Percentiles rank a stretch among this genome's conserved stretches.
Evolutionary conservation across 2,888 invertebrate species (phyloP).

Genomic region (Sialis fuliginosa): DNA sequence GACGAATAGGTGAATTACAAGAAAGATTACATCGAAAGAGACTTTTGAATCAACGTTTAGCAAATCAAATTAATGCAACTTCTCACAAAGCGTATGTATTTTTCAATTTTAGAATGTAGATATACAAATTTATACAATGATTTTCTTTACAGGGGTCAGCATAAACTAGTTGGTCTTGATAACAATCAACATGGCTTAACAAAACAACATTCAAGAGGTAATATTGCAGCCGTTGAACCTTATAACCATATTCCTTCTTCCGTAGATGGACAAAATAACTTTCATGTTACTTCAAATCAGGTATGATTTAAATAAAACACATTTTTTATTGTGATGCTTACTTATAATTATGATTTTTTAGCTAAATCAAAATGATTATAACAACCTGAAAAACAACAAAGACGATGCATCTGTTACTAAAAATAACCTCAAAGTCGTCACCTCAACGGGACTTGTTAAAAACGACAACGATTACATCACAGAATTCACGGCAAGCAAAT

Average conservation of each 20-base stretch:
- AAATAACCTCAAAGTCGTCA: slow-evolving; percentile 3
- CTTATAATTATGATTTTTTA: background rate
- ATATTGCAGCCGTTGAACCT: slow-evolving; percentile 75
- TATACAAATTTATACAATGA: no score
- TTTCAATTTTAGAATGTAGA: no score
- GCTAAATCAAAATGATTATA: slow-evolving; percentile 3
- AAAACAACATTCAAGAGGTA: slow-evolving; percentile 43
- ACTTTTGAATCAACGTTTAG: slow-evolving; percentile 60
- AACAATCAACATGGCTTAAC: slow-evolving; percentile 16
- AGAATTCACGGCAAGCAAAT: slow-evolving; percentile 63
- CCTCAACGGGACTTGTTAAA: slow-evolving; percentile 11
- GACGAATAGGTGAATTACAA: slow-evolving; percentile 84
- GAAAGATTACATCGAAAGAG: slow-evolving; percentile 78
- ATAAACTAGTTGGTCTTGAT: background rate
- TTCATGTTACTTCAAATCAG: slow-evolving; percentile 2
- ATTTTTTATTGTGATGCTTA: background rate
- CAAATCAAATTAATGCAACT: slow-evolving; percentile 36
- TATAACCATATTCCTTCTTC: slow-evolving; percentile 65
- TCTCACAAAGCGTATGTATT: slow-evolving; percentile 20
- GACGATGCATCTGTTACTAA: slow-evolving; percentile 3
- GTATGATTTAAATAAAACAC: background rate
- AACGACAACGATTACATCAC: slow-evolving; percentile 30
- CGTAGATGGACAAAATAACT: background rate
- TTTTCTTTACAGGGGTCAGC: no score
- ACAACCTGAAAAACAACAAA: slow-evolving; percentile 4